Conservation (phyloP, 1,140 invertebrate genomes). For the Drosophila persimilis region DNA sequence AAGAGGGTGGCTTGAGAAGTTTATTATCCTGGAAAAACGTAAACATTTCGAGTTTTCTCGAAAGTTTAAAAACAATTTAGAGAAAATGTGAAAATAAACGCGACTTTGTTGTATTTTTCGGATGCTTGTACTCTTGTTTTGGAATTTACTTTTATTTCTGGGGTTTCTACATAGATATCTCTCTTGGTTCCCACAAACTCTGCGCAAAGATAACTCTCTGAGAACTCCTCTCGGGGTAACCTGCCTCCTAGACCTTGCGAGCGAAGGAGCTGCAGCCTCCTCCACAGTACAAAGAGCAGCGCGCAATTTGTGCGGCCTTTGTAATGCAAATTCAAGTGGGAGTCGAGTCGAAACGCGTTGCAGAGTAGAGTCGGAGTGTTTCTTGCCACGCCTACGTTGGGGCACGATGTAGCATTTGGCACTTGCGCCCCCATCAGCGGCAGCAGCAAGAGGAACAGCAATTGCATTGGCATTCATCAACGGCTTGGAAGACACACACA, state of each 20-base stretch:
- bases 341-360: constrained; percentile 51
- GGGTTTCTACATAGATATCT: too few species aligned
- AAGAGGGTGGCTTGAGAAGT: constrained; percentile 27
- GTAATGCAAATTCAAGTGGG: constrained; percentile 81
- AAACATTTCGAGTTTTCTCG: too few species aligned
- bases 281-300: constrained; percentile 71
- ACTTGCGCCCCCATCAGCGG: constrained; percentile 55
- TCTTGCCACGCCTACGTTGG: constrained; percentile 64
- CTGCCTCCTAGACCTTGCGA: constrained; percentile 38
- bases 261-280: constrained; percentile 33
- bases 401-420: constrained; percentile 59
- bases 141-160: too few species aligned
- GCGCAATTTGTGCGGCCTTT: constrained; percentile 78
- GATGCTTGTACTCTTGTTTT: too few species aligned
- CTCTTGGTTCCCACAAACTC: background rate
- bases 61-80: too few species aligned
- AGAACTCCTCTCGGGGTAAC: constrained; percentile 22
- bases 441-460: constrained; percentile 16
- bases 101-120: too few species aligned
- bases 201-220: constrained; percentile 2
- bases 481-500: constrained; percentile 64
- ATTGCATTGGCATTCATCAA: constrained; percentile 79
- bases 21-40: background rate
- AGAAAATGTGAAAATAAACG: too few species aligned
- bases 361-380: constrained; percentile 70